phyloP scores from a whole-genome alignment of 1,140 invertebrate genomes.

The Nasonia longicornis region DNA sequence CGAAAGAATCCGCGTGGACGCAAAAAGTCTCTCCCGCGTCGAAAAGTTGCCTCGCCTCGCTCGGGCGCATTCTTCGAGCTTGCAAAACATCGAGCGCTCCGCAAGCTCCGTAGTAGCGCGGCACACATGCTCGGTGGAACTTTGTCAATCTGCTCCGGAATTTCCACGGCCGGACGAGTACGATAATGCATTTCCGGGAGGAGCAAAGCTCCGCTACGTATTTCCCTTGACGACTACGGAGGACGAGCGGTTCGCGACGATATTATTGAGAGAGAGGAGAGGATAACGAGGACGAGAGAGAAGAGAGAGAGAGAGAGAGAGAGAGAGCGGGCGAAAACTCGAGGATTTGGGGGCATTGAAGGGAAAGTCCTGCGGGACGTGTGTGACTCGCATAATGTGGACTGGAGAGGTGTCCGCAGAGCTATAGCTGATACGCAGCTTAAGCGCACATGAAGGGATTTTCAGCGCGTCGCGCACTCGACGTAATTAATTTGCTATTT shows the following conservation, averaged over 20 bases:
- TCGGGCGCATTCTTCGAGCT: neutral
- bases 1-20: neutral
- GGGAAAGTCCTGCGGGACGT: neutral
- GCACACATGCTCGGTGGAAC: neutral
- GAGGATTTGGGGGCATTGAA: neutral
- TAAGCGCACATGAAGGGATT: neutral
- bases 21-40: neutral
- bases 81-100: neutral
- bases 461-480: neutral
- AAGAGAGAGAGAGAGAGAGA: too few relatives aligned
- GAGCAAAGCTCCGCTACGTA: neutral
- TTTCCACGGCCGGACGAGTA: neutral
- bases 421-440: neutral
- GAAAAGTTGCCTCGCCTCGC: neutral
- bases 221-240: neutral
- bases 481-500: neutral
- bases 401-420: neutral
- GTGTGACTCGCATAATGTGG: neutral
- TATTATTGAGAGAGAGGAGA: neutral
- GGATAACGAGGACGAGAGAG: neutral
- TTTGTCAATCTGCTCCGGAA: neutral
- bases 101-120: too few relatives aligned
- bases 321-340: neutral
- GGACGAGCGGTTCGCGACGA: neutral
- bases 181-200: neutral